Conservation (phyloP, 2,113 vertebrate genomes). For the Himantopus leucocephalus region DNA sequence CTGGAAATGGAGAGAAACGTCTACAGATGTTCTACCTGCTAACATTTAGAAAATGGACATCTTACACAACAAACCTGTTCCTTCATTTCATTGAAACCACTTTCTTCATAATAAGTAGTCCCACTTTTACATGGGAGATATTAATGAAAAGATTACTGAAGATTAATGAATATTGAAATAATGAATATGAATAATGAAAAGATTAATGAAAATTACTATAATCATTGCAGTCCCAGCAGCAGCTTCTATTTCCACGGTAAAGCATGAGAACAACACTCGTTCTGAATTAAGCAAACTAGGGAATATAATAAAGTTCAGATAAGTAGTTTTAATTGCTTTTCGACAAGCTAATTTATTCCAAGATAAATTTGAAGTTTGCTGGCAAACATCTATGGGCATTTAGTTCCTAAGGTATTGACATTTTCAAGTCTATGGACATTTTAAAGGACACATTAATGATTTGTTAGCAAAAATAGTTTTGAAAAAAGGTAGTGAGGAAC, state of each 20-base stretch:
- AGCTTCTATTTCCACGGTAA: neutral
- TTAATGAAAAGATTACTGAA: neutral
- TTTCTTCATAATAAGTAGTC: neutral
- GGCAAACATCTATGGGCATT: neutral
- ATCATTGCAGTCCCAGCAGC: neutral
- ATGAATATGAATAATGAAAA: too few relatives aligned
- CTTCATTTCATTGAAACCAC: neutral
- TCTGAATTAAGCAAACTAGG: neutral
- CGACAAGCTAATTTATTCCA: neutral
- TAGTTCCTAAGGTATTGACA: neutral
- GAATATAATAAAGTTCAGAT: neutral
- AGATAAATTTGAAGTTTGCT: neutral
- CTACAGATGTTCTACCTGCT: neutral
- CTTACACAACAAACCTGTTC: neutral
- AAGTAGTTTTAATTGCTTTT: neutral
- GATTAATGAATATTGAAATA: too few relatives aligned
- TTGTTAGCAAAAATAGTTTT: neutral
- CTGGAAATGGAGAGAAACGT: neutral
- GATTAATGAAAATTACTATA: neutral
- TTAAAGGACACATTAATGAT: neutral
- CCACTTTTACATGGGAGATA: neutral
- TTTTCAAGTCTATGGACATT: neutral
- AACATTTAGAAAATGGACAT: neutral
- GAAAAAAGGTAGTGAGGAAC: neutral
- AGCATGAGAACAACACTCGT: neutral